Percentiles rank a stretch among this genome's conserved stretches.
phyloP scores from a whole-genome alignment of 2,113 vertebrate genomes.

The Dendropsophus ebraccatus region DNA sequence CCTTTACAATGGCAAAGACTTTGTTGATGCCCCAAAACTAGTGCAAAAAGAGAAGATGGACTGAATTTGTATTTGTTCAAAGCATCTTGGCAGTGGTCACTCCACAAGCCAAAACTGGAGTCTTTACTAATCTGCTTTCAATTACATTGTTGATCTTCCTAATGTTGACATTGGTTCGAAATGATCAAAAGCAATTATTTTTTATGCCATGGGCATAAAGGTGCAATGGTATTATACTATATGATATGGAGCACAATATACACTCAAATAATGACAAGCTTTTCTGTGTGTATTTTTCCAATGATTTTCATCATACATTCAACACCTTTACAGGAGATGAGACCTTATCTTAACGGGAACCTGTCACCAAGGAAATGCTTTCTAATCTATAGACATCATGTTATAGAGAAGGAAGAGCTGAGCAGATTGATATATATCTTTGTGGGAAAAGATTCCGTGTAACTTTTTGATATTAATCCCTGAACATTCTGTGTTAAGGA shows the following conservation, averaged over 20 bases:
- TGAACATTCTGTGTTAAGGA: too few species aligned
- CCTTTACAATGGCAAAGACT: constrained; percentile 93
- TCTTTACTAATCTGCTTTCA: constrained; percentile 90
- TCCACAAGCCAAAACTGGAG: constrained; percentile 81
- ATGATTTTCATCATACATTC: constrained; percentile 2
- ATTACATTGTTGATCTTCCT: constrained; percentile 59
- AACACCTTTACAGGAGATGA: not conserved
- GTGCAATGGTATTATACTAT: not conserved
- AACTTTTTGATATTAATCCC: too few species aligned
- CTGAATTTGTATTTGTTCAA: constrained; percentile 98
- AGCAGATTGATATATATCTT: too few species aligned
- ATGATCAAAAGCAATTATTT: not conserved
- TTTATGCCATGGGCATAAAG: not conserved
- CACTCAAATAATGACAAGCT: not conserved
- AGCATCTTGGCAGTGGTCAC: constrained; percentile 86
- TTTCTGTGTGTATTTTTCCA: constrained; percentile 5
- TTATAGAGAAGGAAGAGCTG: too few species aligned
- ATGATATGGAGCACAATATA: not conserved
- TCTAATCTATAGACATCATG: too few species aligned
- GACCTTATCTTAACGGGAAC: not conserved
- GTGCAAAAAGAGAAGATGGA: constrained; percentile 98
- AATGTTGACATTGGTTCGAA: not conserved
- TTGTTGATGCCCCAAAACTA: constrained; percentile 90
- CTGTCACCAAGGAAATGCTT: too few species aligned
- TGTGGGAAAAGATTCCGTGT: too few species aligned